Percentiles rank a stretch among this genome's conserved stretches.
Conservation (phyloP, 2,888 invertebrate genomes). For the Ypsolopha scabrella region DNA sequence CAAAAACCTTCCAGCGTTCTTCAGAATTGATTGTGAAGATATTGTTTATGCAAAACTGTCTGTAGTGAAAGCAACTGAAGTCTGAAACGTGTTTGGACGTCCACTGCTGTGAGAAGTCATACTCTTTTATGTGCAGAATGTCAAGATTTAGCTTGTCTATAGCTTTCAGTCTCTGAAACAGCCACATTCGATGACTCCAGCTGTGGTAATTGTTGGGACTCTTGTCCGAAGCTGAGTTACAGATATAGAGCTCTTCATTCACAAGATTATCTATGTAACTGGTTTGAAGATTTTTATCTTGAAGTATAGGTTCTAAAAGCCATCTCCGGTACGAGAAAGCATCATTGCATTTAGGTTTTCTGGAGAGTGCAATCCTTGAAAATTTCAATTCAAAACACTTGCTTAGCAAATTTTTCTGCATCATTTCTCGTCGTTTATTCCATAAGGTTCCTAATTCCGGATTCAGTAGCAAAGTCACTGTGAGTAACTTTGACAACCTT, state of each 20-base stretch:
- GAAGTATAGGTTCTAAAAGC: constrained; percentile 72
- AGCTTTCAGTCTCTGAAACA: constrained; percentile 63
- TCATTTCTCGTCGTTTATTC: constrained; percentile 88
- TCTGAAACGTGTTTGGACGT: constrained; percentile 82
- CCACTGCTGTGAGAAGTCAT: constrained; percentile 76
- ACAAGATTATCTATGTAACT: constrained; percentile 39
- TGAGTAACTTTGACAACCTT: constrained; percentile 62
- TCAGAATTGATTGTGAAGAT: constrained; percentile 28
- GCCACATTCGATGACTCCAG: constrained; percentile 91
- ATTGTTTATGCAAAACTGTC: constrained; percentile 73
- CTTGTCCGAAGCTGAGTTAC: constrained; percentile 76
- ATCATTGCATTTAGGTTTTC: constrained; percentile 91
- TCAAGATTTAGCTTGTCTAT: constrained; percentile 29
- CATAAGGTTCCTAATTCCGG: constrained; percentile 88
- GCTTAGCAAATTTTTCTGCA: constrained; percentile 73
- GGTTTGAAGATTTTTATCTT: constrained; percentile 30
- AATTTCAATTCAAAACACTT: constrained; percentile 80
- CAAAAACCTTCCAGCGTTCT: constrained; percentile 31
- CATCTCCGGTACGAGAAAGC: constrained; percentile 88
- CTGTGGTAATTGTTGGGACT: constrained; percentile 92
- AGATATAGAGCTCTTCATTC: constrained; percentile 72
- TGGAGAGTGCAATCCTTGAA: constrained; percentile 80
- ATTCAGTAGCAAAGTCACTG: constrained; percentile 83
- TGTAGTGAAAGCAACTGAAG: constrained; percentile 83
- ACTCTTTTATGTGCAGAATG: constrained; percentile 65